Conservation (phyloP, 1,140 invertebrate species). For the Drosophila sulfurigaster region DNA sequence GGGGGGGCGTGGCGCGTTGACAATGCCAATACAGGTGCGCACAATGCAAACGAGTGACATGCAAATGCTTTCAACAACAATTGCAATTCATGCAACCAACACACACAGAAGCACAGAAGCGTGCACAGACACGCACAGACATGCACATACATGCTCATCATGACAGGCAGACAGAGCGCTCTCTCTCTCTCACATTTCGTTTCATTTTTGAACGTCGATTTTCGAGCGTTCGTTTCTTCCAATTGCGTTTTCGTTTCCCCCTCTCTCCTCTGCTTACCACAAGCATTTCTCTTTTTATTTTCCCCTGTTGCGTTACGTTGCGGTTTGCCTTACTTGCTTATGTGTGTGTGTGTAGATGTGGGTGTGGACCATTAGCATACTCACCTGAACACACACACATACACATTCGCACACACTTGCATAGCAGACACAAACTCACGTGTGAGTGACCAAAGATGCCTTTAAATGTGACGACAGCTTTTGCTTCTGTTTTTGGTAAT, state of each 20-base stretch:
- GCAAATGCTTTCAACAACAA: slow-evolving; percentile 84
- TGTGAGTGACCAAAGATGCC: slow-evolving; percentile 39
- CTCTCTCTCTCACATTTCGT: slow-evolving; percentile 61
- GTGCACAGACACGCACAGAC: not conserved
- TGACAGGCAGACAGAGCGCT: slow-evolving; percentile 46
- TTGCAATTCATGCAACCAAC: slow-evolving; percentile 71
- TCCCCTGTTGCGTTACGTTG: slow-evolving; percentile 22
- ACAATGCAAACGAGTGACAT: slow-evolving; percentile 79
- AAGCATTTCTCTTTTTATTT: slow-evolving; percentile 7
- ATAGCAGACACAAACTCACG: slow-evolving; percentile 12
- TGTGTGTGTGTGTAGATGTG: slow-evolving; percentile 18
- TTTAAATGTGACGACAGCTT: slow-evolving; percentile 50
- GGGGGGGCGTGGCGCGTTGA: slow-evolving; percentile 54
- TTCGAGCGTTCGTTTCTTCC: slow-evolving; percentile 55
- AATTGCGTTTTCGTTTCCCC: slow-evolving; percentile 21
- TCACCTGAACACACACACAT: slow-evolving; percentile 21
- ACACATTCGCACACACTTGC: slow-evolving; percentile 13
- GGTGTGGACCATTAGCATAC: slow-evolving; percentile 29
- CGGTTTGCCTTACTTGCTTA: slow-evolving; percentile 47
- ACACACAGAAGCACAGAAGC: slow-evolving; percentile 21
- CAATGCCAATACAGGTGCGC: slow-evolving; percentile 78
- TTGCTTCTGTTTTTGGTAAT: slow-evolving; percentile 24
- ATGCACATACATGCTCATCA: slow-evolving; percentile 29
- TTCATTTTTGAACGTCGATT: slow-evolving; percentile 79
- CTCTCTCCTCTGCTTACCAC: not conserved